These are phyloP conservation scores for Toxotes lorentzi DNA, from an alignment of 2,797 vertebrate genomes.

Conservation along the genomic window DNA sequence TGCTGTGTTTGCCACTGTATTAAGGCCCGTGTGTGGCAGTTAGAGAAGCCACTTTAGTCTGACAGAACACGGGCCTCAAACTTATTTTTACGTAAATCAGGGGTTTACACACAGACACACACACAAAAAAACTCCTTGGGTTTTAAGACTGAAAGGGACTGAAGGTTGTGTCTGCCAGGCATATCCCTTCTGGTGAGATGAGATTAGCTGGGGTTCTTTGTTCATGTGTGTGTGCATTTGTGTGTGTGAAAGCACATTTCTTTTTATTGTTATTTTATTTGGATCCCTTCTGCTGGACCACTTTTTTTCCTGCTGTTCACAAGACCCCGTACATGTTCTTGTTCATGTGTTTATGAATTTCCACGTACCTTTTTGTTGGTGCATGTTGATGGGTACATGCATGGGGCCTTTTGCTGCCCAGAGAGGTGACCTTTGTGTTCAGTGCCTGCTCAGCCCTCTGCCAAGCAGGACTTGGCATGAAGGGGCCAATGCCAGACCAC, in stretches of 20 bases:
- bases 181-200: constrained; percentile 74
- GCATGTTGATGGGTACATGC: neutral
- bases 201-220: constrained; percentile 70
- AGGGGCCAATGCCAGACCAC: constrained; percentile 46
- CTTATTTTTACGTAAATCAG: constrained; percentile 61
- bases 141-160: constrained; percentile 66
- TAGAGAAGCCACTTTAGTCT: constrained; percentile 56
- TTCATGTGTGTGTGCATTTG: constrained; percentile 15
- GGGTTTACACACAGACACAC: constrained; percentile 41
- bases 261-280: constrained; percentile 57
- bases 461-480: constrained; percentile 58
- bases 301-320: constrained; percentile 22
- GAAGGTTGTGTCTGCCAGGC: constrained; percentile 75
- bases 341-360: neutral
- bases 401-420: constrained; percentile 38
- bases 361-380: neutral
- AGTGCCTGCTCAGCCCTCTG: constrained; percentile 56
- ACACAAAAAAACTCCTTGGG: constrained; percentile 22
- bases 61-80: constrained; percentile 51
- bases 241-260: constrained; percentile 34
- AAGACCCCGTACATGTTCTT: neutral
- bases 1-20: constrained; percentile 52
- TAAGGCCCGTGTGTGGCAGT: constrained; percentile 46
- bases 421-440: constrained; percentile 75
- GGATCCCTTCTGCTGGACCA: constrained; percentile 29